These are phyloP conservation scores for Sebastes minor DNA, from an alignment of 2,797 vertebrate species.

Conservation along the genomic window DNA sequence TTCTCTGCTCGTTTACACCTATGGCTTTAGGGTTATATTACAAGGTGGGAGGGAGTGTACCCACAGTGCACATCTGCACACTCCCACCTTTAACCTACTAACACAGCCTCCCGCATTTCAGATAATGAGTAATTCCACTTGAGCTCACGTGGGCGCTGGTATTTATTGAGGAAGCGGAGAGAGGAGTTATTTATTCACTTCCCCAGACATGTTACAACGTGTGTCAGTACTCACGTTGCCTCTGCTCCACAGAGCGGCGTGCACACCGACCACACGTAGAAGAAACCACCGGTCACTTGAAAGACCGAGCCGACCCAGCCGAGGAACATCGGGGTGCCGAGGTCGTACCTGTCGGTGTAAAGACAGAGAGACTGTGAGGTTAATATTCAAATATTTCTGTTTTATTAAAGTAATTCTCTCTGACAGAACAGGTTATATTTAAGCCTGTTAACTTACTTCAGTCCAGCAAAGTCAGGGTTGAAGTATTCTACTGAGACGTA, in stretches of 20 bases:
- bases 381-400: not conserved
- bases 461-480: constrained; percentile 61
- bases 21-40: not conserved
- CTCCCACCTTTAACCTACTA: not conserved
- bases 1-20: not conserved
- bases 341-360: constrained; percentile 86
- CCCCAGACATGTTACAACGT: not conserved
- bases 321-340: constrained; percentile 94
- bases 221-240: constrained; percentile 63
- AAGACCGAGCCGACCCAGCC: constrained; percentile 94
- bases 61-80: not conserved
- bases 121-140: not conserved
- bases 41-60: not conserved
- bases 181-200: not conserved
- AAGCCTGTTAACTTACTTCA: constrained; percentile 66
- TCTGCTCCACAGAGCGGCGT: constrained; percentile 57
- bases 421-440: not conserved
- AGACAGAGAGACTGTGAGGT: not conserved
- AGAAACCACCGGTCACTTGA: constrained; percentile 88
- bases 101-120: not conserved
- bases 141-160: not conserved
- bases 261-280: constrained; percentile 88
- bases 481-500: constrained; percentile 79
- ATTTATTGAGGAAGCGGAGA: constrained; percentile 20
- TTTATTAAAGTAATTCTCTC: not conserved